Evolutionary conservation across 2,113 vertebrate species (phyloP), one percentile per base, ranked within the genome.

Genomic region (Brachypteracias leptosomus): DNA sequence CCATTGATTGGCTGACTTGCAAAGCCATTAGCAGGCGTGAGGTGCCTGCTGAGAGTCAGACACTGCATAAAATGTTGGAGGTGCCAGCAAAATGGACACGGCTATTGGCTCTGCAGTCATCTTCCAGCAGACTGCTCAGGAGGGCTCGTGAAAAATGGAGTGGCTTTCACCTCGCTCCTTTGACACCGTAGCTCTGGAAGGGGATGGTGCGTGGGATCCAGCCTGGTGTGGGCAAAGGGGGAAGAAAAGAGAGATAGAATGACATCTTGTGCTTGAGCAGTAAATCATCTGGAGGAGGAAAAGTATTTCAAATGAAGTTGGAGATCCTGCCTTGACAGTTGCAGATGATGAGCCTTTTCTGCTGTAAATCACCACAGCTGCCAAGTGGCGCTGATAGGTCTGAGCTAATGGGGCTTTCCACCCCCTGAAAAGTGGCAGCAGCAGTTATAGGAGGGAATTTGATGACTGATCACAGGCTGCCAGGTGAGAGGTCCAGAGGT

Each of bases 241-340:
- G 19, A 61, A 92, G 82, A 78, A 93, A 68, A 29, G 42, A 55
- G 70, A 89, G 81, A 78, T 62, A 70, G 94, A 96, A 94, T 33
- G 38, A 81, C 76, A 66, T 73, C 51, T 93, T 44, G 12, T 83
- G 90, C 76, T 54, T 31, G 70, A 88, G 67, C 58, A 87, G 89
- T 94, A 96, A 95, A 94, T 97, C 96, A 96, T 70, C 52, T 54
- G 76, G 46, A 85, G 40, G 72, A 93, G 70, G 74, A 87, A 84
- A 86, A 72, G 68, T 66, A 62, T 95, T 93, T 86, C 61, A 16
- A 52, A 51, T 42, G 62, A 62, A 73, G 91, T 2, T 70, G 89
- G 88, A 91, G 86, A 66, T 84, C 65, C 13, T 95, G 84, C 87
- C 94, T 77, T 74, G 82, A 91, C 86, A 73, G n/a, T 46, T 52